Evolutionary conservation across 2,797 vertebrate genomes (phyloP), one percentile per base, ranked within the genome.

Genomic region (Sciaenops ocellatus): DNA sequence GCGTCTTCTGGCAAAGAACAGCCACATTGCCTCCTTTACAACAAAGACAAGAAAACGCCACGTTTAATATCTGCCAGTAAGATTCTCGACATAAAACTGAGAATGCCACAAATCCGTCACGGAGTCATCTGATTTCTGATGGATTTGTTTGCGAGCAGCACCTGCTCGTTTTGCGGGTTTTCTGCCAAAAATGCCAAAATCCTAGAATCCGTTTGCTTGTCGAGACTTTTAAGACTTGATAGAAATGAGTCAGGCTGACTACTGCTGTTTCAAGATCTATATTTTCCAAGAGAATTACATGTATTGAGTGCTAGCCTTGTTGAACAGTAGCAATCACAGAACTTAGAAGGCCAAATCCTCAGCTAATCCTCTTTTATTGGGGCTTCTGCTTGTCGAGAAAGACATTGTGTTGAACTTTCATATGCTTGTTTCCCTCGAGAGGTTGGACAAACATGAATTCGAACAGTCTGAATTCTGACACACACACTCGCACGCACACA

Each of bases 1-100:
- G 95, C 66, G 93, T 92, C 87, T 67, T 78, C 89, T 95, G 93
- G 93, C 92, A 92, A 84, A 84, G 79, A 80, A 77, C 85, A 62
- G 84, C 81, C 83, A 88, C 84, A 68, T 88, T 84, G 89, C 87
- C 86, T 92, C 69, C 79, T 75, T 92, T 88, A 84, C 84, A 89
- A 90, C 87, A 90, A 93, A 93, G 85, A 85, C 69, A 62, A 89
- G 82, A 88, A 38, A 86, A 86, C 50, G 74, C 69, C 85, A 90
- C 87, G 90, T 91, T 87, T 92, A 74, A 64, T 82, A 78, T 87
- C 84, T 89, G 85, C 87, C 90, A 85, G 83, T 60, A 47, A 82
- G 69, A 89, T 76, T 84, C 72, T 82, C 78, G 5, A 50, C 77
- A 71, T 42, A 41, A 85, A 78, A 56, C 73, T 1, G 56, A 78